Evolutionary conservation across 2,113 vertebrate species (phyloP).

Genomic region (Larimichthys crocea): DNA sequence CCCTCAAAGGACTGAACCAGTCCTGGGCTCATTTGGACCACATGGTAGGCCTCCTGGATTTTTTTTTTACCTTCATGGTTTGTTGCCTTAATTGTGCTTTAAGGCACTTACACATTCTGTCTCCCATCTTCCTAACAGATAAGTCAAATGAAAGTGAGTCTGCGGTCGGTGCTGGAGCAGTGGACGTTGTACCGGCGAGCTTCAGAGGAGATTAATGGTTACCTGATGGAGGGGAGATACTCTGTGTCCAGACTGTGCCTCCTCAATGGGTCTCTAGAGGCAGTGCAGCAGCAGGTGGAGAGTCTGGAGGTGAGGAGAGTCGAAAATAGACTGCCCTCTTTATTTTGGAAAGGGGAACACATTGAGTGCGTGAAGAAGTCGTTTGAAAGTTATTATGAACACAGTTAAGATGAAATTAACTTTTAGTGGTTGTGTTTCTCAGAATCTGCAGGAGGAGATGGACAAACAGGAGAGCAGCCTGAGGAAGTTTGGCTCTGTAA

Average conservation of each 20-base stretch:
- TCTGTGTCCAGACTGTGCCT: conserved; percentile 91
- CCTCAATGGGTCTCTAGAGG: conserved; percentile 94
- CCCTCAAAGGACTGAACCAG: conserved; percentile 87
- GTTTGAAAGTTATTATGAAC: background rate
- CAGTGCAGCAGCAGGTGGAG: conserved; percentile 92
- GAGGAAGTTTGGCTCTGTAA: conserved; percentile 91
- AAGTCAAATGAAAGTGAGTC: conserved; percentile 88
- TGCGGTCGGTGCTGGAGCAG: conserved; percentile 90
- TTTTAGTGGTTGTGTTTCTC: conserved; percentile 1
- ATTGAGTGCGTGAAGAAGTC: background rate
- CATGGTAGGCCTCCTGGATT: conserved; percentile 80
- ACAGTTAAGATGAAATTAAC: background rate
- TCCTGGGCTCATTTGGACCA: conserved; percentile 92
- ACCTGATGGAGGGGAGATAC: conserved; percentile 93
- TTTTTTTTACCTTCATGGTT: background rate
- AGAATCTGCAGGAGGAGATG: conserved; percentile 93
- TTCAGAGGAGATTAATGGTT: conserved; percentile 90
- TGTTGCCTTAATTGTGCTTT: background rate
- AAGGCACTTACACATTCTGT: background rate
- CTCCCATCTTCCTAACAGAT: conserved; percentile 78
- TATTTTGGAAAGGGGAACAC: background rate
- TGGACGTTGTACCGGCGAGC: conserved; percentile 90
- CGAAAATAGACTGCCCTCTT: background rate
- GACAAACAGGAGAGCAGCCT: conserved; percentile 92
- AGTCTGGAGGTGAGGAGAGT: conserved; percentile 89